Base-by-base conservation (phyloP, 2,888 invertebrate genomes). In the Eustalomyia histrio region DNA sequence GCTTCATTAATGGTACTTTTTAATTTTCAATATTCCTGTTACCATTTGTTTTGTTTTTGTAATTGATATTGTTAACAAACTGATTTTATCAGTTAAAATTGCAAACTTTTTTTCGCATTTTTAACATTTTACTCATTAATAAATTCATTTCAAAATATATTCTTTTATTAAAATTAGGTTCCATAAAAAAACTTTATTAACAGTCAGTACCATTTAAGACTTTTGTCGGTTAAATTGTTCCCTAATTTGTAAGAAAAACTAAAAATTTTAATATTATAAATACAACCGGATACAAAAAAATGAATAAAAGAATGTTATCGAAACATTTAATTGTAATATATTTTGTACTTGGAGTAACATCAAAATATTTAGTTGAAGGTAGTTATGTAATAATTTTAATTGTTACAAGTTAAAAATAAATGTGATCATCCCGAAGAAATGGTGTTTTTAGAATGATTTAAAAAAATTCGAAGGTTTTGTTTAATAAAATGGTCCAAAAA, bases 1-100 rank as follows among this genome's bases (percentile, higher is more conserved):
- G 16, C 61, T 67, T 60, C 16, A 35, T 65, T 52, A 29, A 52
- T 67, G 39, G n/a, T 47, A 58, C 50, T 60, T 69, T 69, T 58
- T 50, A 60, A 69, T 60, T 76, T 50, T 17, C 17, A 52, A 35
- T 35, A 52, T 39, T 24, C 16, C 58, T 69, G 17, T 35, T 29
- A 29, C 29, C 29, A 6, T 29, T 29, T 50, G 50, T 60, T 60
- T 12, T 52, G 18, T 5, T 39, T 73, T 55, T 71, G 69, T 67
- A 61, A 71, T 78, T 78, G 74, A 47, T 18, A 67, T n/a, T 71
- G 73, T 74, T 69, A 50, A 67, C 73, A 78, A 53, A 50, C 17
- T 43, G 71, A 78, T 71, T 57, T 81, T 81, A 81, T 81, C 80
- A 74, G 8, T 69, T 69, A 0, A 71, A 75, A 81, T 71, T 78